phyloP scores from a whole-genome alignment of 2,888 invertebrate genomes.

The Volucella inflata region DNA sequence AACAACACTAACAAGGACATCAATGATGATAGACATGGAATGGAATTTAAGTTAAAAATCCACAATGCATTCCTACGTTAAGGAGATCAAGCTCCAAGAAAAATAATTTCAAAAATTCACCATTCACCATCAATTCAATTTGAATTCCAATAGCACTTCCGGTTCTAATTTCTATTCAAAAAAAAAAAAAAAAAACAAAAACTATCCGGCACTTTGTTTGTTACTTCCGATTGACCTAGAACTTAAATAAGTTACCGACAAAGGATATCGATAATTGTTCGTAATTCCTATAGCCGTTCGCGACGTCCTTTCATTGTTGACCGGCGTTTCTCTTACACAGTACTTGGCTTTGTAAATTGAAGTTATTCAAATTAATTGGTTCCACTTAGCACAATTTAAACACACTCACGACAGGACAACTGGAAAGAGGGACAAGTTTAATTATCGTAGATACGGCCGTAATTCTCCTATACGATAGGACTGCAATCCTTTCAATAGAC shows the following conservation, averaged over 20 bases:
- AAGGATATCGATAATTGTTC: slow-evolving; percentile 33
- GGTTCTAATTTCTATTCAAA: not conserved
- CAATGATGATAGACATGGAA: slow-evolving; percentile 22
- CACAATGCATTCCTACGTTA: slow-evolving; percentile 62
- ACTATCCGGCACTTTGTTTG: not conserved
- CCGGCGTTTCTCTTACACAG: slow-evolving; percentile 52
- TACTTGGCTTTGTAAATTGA: slow-evolving; percentile 49
- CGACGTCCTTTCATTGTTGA: slow-evolving; percentile 19
- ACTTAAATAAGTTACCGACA: not conserved
- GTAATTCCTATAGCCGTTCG: not conserved
- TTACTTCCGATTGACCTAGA: not conserved
- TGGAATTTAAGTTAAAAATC: slow-evolving; percentile 63
- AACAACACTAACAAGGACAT: slow-evolving; percentile 15
- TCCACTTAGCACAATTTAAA: slow-evolving; percentile 50
- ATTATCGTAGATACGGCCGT: not conserved
- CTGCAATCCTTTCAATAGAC: slow-evolving; percentile 60
- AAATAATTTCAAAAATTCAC: slow-evolving; percentile 52
- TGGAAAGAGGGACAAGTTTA: too few species aligned
- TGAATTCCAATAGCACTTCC: not conserved
- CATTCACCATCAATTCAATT: slow-evolving; percentile 34
- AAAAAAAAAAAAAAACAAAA: not conserved
- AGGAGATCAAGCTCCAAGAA: slow-evolving; percentile 16
- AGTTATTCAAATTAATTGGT: slow-evolving; percentile 67
- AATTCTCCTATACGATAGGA: slow-evolving; percentile 56
- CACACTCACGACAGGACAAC: slow-evolving; percentile 27